Evolutionary conservation across 1,140 invertebrate species (phyloP), one percentile per base, ranked within the genome.

Genomic region (Drosophila tani): DNA sequence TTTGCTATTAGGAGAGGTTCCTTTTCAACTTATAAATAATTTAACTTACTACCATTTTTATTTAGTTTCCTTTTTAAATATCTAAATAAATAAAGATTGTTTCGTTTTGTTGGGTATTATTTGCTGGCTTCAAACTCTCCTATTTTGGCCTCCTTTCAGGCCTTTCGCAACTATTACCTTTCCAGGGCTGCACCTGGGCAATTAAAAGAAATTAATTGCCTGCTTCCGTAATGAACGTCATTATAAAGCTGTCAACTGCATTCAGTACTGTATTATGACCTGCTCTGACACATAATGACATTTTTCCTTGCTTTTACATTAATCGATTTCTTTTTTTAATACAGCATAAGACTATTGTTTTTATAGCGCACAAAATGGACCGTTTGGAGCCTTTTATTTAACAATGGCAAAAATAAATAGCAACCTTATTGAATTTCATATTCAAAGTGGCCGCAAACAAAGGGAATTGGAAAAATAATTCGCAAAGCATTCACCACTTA

Each of bases 201-300:
- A 60, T 73, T 21, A 40, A 50, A 59, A 38, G 19, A 60, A 60
- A 60, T 73, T 71, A 73, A 73, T 73, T 73, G 55, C 53, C 67
- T 21, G 67, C 67, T 58, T 71, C 27, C 53, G 41, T 32, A 71
- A 59, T 71, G 67, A 43, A 50, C 67, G 51, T 71, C 69, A 71
- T 59, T 71, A 73, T 71, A 71, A 71, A 73, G 45, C 68, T 73
- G 69, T 71, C 69, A 71, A 27, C 66, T 73, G 69, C 66, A 73
- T 71, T 59, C 66, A 35, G 38, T 29, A 29, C n/a, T 21, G 53
- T 43, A 71, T 71, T 73, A 43, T 60, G 53, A 47, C 38, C 69
- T 35, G 15, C 12, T 43, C 29, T 71, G 69, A 51, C 53, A 59
- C 53, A 71, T 29, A 73, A 71, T 73, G 45, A 58, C 45, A 21